These are phyloP conservation scores for Diprion similis DNA, from an alignment of 1,140 invertebrate genomes.

Conservation along the genomic window DNA sequence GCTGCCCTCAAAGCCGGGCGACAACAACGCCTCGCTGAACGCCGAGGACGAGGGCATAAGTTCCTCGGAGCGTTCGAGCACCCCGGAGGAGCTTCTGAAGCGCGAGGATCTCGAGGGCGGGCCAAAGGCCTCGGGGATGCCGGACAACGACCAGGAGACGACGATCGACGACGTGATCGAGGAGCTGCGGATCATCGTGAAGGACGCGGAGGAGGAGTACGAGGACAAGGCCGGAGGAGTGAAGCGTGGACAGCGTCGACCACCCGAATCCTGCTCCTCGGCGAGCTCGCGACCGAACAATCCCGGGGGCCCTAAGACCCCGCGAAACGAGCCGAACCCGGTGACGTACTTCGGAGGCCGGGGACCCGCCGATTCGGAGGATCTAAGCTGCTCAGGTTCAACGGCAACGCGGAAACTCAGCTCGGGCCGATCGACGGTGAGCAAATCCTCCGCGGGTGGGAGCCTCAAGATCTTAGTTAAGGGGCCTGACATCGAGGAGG, in stretches of 20 bases:
- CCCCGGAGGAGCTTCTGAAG: constrained; percentile 65
- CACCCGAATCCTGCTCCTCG: no score
- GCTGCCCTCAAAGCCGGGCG: constrained; percentile 34
- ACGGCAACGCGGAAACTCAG: constrained; percentile 18
- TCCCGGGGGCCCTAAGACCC: background rate
- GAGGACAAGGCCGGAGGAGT: constrained; percentile 46
- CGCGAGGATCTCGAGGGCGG: constrained; percentile 24
- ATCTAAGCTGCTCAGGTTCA: constrained; percentile 26
- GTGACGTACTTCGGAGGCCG: constrained; percentile 37
- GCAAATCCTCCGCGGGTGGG: constrained; percentile 35
- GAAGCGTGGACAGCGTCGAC: background rate
- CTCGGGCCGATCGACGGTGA: constrained; percentile 18
- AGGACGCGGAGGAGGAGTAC: constrained; percentile 80
- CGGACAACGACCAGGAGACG: constrained; percentile 78
- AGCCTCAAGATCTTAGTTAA: constrained; percentile 55
- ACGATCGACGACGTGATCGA: constrained; percentile 89
- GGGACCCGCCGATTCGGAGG: constrained; percentile 20
- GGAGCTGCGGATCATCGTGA: constrained; percentile 83
- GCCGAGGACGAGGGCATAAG: constrained; percentile 87
- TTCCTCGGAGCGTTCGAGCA: constrained; percentile 79
- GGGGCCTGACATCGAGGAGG: constrained; percentile 62
- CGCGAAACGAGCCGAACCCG: constrained; percentile 14
- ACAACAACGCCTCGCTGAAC: constrained; percentile 69
- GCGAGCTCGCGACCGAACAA: background rate
- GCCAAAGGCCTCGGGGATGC: constrained; percentile 41